Conservation (phyloP, 2,797 vertebrate species). For the Rhodeus uyekii region DNA sequence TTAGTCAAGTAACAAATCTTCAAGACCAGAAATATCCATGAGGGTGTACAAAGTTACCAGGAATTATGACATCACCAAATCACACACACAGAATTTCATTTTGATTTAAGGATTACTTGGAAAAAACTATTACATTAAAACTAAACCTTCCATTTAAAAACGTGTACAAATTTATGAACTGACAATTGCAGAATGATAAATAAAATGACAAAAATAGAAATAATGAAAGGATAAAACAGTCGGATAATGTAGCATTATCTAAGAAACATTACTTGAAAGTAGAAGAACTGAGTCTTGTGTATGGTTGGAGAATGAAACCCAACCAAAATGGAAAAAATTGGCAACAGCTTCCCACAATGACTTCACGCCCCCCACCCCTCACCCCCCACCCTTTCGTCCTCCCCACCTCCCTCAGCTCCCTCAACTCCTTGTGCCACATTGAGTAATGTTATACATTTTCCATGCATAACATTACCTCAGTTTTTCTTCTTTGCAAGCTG, state of each 20-base stretch:
- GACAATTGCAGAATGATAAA: background rate
- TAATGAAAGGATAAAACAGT: background rate
- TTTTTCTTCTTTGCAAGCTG: conserved; percentile 83
- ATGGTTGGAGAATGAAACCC: conserved; percentile 55
- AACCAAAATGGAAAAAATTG: conserved; percentile 45
- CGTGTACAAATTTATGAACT: background rate
- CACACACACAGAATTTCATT: conserved; percentile 10
- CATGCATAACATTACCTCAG: conserved; percentile 83
- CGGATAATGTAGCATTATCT: conserved; percentile 29
- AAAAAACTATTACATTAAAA: background rate
- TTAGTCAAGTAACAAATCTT: conserved; percentile 35
- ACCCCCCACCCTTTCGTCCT: conserved; percentile 33
- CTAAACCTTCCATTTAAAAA: background rate
- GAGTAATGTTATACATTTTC: conserved; percentile 78
- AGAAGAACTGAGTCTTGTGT: conserved; percentile 78
- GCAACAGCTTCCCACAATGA: conserved; percentile 29
- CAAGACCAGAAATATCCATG: conserved; percentile 31
- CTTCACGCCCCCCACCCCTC: background rate
- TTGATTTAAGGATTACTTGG: background rate
- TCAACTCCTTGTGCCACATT: conserved; percentile 47
- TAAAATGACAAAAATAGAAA: background rate
- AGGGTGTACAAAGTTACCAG: conserved; percentile 10
- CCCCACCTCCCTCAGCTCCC: conserved; percentile 50
- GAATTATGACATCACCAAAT: conserved; percentile 29
- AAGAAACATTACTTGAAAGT: conserved; percentile 68